These are phyloP conservation scores for Noturus placidus DNA, from an alignment of 2,113 vertebrate species.

Conservation along the genomic window DNA sequence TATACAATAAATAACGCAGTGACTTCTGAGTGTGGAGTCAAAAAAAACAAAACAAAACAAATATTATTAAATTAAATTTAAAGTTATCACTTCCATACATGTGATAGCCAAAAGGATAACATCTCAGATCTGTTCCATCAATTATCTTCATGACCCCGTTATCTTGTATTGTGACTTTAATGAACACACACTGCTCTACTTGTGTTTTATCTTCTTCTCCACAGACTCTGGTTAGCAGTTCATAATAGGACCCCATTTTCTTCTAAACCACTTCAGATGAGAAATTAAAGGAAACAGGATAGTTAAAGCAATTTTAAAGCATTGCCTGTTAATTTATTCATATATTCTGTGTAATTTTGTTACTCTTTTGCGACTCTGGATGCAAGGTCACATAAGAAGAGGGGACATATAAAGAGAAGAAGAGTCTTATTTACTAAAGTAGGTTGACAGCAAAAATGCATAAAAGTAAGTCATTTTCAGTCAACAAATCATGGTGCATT, in stretches of 20 bases:
- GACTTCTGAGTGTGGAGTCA: background rate
- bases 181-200: constrained; percentile 1
- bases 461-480: background rate
- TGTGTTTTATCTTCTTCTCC: constrained; percentile 10
- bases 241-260: constrained; percentile 36
- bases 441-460: background rate
- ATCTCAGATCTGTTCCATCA: background rate
- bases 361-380: constrained; percentile 49
- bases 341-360: constrained; percentile 65
- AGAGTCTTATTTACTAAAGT: constrained; percentile 20
- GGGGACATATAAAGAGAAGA: constrained; percentile 20
- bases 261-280: constrained; percentile 55
- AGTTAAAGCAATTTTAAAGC: constrained; percentile 57
- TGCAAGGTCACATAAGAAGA: constrained; percentile 63
- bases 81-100: background rate
- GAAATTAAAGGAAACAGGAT: constrained; percentile 30
- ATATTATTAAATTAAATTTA: constrained; percentile 2
- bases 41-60: constrained; percentile 20
- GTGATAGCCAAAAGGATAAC: background rate
- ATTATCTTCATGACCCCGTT: constrained; percentile 6
- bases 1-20: constrained; percentile 1
- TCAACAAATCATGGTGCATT: background rate
- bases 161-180: background rate
- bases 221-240: constrained; percentile 44
- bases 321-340: constrained; percentile 65